Conservation (phyloP, 2,888 invertebrate species). For the Selenia dentaria region DNA sequence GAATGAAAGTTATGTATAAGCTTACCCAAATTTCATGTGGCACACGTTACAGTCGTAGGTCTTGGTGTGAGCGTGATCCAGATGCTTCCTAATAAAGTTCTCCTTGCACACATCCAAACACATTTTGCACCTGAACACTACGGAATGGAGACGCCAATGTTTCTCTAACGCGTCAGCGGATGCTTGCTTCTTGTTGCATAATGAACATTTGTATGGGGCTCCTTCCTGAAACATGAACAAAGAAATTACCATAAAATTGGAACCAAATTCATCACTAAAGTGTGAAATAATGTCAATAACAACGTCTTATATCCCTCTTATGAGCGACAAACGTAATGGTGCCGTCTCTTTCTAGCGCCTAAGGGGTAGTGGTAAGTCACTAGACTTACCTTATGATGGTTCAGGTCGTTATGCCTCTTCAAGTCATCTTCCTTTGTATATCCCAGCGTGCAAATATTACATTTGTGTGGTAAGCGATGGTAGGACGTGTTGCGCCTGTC, state of each 20-base stretch:
- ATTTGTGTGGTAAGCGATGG: conserved; percentile 16
- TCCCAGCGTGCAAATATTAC: conserved; percentile 14
- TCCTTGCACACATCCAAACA: conserved; percentile 39
- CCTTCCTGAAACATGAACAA: conserved; percentile 14
- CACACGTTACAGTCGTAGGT: conserved; percentile 47
- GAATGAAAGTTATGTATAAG: conserved; percentile 5
- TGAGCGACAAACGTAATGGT: no score
- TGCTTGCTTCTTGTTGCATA: conserved; percentile 13
- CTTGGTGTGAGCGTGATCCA: conserved; percentile 39
- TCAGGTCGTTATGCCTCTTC: conserved; percentile 42
- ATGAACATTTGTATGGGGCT: conserved; percentile 14
- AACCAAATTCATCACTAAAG: no score
- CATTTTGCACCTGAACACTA: conserved; percentile 37
- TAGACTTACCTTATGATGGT: conserved; percentile 48
- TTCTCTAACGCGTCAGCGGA: conserved; percentile 1
- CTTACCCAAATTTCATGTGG: conserved; percentile 40
- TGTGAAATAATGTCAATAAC: no score
- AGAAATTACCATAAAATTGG: no score
- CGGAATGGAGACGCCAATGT: conserved; percentile 27
- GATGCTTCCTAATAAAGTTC: conserved; percentile 32
- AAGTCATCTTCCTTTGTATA: conserved; percentile 41
- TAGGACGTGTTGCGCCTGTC: conserved; percentile 30
- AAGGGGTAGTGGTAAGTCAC: no score
- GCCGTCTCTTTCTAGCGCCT: no score
- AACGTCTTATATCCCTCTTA: no score